phyloP scores from a whole-genome alignment of 2,888 invertebrate species.

The Tineola bisselliella region DNA sequence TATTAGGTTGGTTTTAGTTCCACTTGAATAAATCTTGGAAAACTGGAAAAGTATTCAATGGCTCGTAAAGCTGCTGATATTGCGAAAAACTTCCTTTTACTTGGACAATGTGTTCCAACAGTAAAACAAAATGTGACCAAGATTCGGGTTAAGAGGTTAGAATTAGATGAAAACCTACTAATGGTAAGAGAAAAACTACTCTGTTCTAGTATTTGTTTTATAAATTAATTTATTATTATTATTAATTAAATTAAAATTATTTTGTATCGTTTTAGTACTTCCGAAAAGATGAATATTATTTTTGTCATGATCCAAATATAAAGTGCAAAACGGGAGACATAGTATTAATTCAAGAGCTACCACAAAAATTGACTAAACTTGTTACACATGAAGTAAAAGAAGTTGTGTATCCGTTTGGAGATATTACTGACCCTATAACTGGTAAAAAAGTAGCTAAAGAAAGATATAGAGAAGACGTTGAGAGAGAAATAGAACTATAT shows the following conservation, averaged over 20 bases:
- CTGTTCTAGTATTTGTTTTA: too few species aligned
- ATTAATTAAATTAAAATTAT: too few species aligned
- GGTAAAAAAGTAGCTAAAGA: slow-evolving; percentile 80
- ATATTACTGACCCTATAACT: slow-evolving; percentile 86
- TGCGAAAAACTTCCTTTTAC: slow-evolving; percentile 65
- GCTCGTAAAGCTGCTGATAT: slow-evolving; percentile 46
- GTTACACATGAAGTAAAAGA: slow-evolving; percentile 84
- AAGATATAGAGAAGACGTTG: slow-evolving; percentile 79
- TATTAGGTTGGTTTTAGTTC: too few species aligned
- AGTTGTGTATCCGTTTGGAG: slow-evolving; percentile 83
- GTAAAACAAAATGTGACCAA: slow-evolving; percentile 81
- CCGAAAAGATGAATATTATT: slow-evolving; percentile 74
- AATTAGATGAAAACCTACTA: slow-evolving; percentile 77
- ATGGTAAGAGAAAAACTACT: slow-evolving; percentile 70
- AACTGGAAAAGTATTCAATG: slow-evolving; percentile 36
- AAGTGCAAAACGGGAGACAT: slow-evolving; percentile 84
- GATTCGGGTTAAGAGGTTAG: slow-evolving; percentile 78
- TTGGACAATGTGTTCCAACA: slow-evolving; percentile 84
- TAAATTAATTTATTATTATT: too few species aligned
- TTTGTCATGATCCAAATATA: slow-evolving; percentile 81
- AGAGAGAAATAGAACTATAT: slow-evolving; percentile 72
- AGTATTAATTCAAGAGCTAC: slow-evolving; percentile 79
- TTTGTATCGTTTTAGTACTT: slow-evolving; percentile 79
- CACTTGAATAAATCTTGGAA: too few species aligned
- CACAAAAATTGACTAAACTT: slow-evolving; percentile 76